Conservation (phyloP, 2,113 vertebrate genomes). For the Neolamprologus longior region DNA sequence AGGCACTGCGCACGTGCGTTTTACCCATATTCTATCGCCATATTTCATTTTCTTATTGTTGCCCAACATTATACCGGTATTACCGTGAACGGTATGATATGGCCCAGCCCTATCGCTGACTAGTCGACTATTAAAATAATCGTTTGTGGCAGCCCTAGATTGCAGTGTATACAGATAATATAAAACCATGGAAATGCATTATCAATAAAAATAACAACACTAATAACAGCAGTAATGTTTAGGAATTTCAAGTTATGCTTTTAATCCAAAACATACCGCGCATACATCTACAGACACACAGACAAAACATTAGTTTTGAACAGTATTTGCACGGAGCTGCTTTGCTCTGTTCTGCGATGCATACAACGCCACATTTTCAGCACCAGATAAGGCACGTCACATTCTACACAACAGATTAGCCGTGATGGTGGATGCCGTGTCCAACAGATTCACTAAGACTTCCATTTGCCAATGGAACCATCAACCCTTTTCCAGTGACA, state of each 20-base stretch:
- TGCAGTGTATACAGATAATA: neutral
- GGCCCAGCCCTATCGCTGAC: neutral
- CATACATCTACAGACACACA: neutral
- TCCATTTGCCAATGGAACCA: slow-evolving; percentile 20
- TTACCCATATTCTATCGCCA: too few species aligned
- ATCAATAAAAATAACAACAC: neutral
- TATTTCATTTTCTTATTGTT: too few species aligned
- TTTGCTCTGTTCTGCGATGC: neutral
- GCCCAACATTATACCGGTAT: too few species aligned
- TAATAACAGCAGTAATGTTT: neutral
- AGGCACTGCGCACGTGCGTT: too few species aligned
- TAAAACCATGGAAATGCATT: neutral
- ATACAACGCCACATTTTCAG: neutral
- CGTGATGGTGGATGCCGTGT: slow-evolving; percentile 7
- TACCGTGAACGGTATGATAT: too few species aligned
- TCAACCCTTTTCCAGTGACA: slow-evolving; percentile 34
- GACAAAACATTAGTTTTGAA: neutral
- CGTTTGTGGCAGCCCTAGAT: neutral
- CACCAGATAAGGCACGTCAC: neutral
- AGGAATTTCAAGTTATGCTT: neutral
- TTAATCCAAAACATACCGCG: neutral
- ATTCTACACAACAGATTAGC: slow-evolving; percentile 24
- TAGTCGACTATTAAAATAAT: neutral
- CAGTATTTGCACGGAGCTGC: neutral
- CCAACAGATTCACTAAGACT: slow-evolving; percentile 18